Percentiles rank a stretch among this genome's conserved stretches.
Conservation (phyloP, 1,140 invertebrate genomes). For the Mycetomoellerius zeteki region DNA sequence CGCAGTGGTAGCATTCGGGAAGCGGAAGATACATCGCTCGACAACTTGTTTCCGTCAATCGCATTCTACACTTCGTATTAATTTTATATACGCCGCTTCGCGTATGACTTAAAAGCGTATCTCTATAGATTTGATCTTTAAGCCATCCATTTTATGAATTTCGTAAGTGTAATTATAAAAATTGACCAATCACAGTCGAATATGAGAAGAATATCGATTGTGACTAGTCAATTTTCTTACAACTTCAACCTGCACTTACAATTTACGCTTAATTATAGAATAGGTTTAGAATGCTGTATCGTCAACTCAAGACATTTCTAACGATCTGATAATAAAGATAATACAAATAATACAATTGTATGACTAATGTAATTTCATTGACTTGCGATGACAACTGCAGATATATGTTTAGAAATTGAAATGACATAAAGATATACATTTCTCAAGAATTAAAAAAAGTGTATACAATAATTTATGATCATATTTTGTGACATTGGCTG, state of each 20-base stretch:
- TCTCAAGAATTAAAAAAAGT: background rate
- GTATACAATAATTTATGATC: conserved; percentile 4
- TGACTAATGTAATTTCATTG: background rate
- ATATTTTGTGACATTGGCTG: conserved; percentile 12
- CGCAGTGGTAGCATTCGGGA: background rate
- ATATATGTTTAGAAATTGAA: background rate
- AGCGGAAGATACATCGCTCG: conserved; percentile 15
- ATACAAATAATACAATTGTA: background rate
- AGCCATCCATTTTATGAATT: too few species aligned
- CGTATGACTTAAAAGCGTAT: background rate
- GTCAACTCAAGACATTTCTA: background rate
- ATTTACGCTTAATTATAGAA: too few species aligned
- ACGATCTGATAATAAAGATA: background rate
- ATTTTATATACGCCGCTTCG: background rate
- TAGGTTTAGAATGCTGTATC: background rate
- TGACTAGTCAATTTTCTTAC: too few species aligned
- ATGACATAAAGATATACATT: background rate
- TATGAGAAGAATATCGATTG: too few species aligned
- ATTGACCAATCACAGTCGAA: too few species aligned
- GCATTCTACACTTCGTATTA: background rate
- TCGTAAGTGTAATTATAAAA: too few species aligned
- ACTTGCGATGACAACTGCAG: background rate
- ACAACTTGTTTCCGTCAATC: conserved; percentile 22
- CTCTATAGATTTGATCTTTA: background rate
- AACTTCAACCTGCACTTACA: too few species aligned